A percentile compares a stretch with the other conserved stretches of the same genome.
phyloP scores from a whole-genome alignment of 2,888 invertebrate genomes.

The Tuberolachnus salignus region DNA sequence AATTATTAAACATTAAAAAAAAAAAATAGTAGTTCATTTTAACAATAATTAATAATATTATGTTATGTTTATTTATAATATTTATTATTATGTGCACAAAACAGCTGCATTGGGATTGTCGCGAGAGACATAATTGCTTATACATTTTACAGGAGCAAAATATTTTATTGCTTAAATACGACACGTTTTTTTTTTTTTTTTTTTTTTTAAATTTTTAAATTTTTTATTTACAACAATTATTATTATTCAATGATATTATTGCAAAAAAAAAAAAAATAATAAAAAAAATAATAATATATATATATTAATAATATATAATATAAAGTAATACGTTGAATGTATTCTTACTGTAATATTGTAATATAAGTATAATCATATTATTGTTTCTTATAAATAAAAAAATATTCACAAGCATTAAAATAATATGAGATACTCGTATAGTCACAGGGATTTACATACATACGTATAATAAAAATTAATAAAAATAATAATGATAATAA shows the following conservation, averaged over 20 bases:
- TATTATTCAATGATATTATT: conserved; percentile 14
- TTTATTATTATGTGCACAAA: conserved; percentile 52
- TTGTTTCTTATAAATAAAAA: conserved; percentile 28
- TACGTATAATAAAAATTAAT: conserved; percentile 33
- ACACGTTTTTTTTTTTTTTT: not conserved
- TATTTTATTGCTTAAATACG: conserved; percentile 52
- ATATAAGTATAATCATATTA: conserved; percentile 12
- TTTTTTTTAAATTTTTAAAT: too few species aligned
- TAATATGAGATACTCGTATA: conserved; percentile 53
- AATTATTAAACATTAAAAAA: conserved; percentile 43
- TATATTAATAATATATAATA: conserved; percentile 3
- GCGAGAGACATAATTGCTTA: conserved; percentile 49
- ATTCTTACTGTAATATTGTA: conserved; percentile 11
- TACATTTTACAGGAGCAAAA: conserved; percentile 45
- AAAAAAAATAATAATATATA: conserved; percentile 7
- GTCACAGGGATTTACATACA: conserved; percentile 36
- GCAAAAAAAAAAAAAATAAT: conserved; percentile 34
- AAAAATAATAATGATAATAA: conserved; percentile 28
- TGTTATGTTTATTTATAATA: conserved; percentile 17
- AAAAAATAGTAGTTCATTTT: conserved; percentile 51
- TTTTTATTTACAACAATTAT: conserved; percentile 36
- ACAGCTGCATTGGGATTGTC: conserved; percentile 54
- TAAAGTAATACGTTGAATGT: not conserved
- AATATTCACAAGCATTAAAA: conserved; percentile 50
- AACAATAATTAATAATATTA: conserved; percentile 47